phyloP scores from a whole-genome alignment of 2,888 invertebrate species.

The Chrysopilus asiliformis region DNA sequence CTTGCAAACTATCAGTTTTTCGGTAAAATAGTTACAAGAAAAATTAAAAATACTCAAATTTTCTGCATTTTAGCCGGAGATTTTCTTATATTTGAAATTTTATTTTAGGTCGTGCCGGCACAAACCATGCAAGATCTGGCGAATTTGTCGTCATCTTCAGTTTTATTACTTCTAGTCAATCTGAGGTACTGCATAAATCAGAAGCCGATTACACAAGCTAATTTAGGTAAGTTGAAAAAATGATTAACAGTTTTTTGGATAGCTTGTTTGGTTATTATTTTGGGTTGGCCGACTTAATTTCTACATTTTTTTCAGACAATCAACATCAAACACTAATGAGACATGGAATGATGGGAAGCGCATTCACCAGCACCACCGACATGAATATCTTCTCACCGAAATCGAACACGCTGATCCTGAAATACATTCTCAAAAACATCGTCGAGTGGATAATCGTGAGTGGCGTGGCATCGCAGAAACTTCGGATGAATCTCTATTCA shows the following conservation, averaged over 20 bases:
- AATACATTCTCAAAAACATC: slow-evolving; percentile 60
- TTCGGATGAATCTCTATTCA: slow-evolving; percentile 76
- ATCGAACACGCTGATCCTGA: slow-evolving; percentile 51
- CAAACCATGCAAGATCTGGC: slow-evolving; percentile 66
- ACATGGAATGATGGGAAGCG: too few species aligned
- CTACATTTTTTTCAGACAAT: background rate
- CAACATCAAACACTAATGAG: too few species aligned
- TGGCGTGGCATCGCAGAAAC: slow-evolving; percentile 67
- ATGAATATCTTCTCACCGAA: slow-evolving; percentile 30
- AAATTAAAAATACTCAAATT: too few species aligned
- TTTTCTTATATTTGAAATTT: background rate
- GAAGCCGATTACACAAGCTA: background rate
- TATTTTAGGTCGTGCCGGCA: slow-evolving; percentile 39
- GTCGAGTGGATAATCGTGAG: slow-evolving; percentile 73
- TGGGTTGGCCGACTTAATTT: background rate
- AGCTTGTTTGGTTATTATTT: too few species aligned
- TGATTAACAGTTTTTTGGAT: too few species aligned
- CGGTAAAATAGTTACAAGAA: too few species aligned
- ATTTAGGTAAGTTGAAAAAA: slow-evolving; percentile 14
- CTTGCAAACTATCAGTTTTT: too few species aligned
- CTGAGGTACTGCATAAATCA: slow-evolving; percentile 53
- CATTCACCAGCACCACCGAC: background rate
- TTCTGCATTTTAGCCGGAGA: too few species aligned
- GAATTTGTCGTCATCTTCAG: slow-evolving; percentile 63
- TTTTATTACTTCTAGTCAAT: slow-evolving; percentile 64